Evolutionary conservation across 2,888 invertebrate genomes (phyloP), one percentile per base, ranked within the genome.

Genomic region (Melieria crassipennis): DNA sequence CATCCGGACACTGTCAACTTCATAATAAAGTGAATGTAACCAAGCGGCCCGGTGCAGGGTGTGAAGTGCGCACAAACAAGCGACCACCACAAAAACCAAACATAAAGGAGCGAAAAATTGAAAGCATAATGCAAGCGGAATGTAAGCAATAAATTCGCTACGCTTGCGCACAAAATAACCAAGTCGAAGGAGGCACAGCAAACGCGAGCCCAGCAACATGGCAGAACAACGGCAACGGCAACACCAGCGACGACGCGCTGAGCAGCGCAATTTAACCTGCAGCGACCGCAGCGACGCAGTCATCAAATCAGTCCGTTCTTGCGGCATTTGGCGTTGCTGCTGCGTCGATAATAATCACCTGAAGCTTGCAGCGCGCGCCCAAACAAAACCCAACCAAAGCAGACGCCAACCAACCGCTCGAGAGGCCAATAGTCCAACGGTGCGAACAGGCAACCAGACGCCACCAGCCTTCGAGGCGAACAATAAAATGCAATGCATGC

Each of bases 141-240:
- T 81, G 81, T 77, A 79, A 63, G 72, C 80, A 81, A 82, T 81
- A 82, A 80, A 81, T 81, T 82, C 80, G 82, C 82, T 79, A 80
- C 79, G 82, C 78, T 79, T 75, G 75, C 65, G 73, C 73, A 69
- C 73, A 65, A 69, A 56, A 71, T 52, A 66, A 52, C 71, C 64
- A 65, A 46, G 46, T 16, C 56, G 55, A 45, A 45, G 52, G 16
- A 10, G 52, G 56, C 45, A 55, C 16, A 56, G 13, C 9, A 56
- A 65, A 16, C 16, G 16, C 16, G 16, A 16, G 16, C 16, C 16
- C 16, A 16, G 16, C 55, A 65, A 55, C n/a, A 4, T 50, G 50
- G 30, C 63, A 13, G 52, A 62, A 4, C 56, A 47, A 42, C 55
- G 46, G 56, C 56, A 47, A 42, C 55, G 46, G 56, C 47, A 56